phyloP scores from a whole-genome alignment of 2,888 invertebrate genomes.

The Drosophila quinaria region DNA sequence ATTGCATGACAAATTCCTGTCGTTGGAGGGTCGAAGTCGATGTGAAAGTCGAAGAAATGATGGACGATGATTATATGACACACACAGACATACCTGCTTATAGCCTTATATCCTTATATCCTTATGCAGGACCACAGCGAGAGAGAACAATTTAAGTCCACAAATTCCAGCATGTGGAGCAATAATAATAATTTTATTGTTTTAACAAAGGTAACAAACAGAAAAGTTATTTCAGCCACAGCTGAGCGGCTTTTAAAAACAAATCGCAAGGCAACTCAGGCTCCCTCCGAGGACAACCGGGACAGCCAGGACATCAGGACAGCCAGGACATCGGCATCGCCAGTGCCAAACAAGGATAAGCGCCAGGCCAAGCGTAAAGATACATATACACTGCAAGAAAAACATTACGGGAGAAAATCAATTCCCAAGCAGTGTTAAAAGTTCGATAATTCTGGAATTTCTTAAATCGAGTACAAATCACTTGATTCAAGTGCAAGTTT shows the following conservation, averaged over 20 bases:
- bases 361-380: slow-evolving; percentile 77
- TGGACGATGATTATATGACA: slow-evolving; percentile 75
- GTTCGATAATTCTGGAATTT: not conserved
- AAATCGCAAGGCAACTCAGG: slow-evolving; percentile 66
- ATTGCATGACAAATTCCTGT: slow-evolving; percentile 77
- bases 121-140: slow-evolving; percentile 36
- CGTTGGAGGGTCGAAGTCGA: slow-evolving; percentile 53
- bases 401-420: too few species aligned
- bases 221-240: slow-evolving; percentile 81
- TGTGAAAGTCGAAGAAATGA: slow-evolving; percentile 55
- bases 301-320: slow-evolving; percentile 29
- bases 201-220: slow-evolving; percentile 82
- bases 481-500: too few species aligned
- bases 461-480: too few species aligned
- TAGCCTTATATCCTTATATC: slow-evolving; percentile 7
- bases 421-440: too few species aligned
- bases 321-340: slow-evolving; percentile 30
- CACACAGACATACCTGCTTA: slow-evolving; percentile 13
- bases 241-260: slow-evolving; percentile 81
- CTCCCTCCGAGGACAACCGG: slow-evolving; percentile 11
- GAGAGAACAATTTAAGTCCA: slow-evolving; percentile 75
- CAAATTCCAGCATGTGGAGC: slow-evolving; percentile 82
- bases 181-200: slow-evolving; percentile 85
- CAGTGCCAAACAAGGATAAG: slow-evolving; percentile 67
- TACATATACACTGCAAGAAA: slow-evolving; percentile 40